Percentiles rank a stretch among this genome's conserved stretches.
Evolutionary conservation across 2,113 vertebrate genomes (phyloP).

Genomic region (Pyxicephalus adspersus): DNA sequence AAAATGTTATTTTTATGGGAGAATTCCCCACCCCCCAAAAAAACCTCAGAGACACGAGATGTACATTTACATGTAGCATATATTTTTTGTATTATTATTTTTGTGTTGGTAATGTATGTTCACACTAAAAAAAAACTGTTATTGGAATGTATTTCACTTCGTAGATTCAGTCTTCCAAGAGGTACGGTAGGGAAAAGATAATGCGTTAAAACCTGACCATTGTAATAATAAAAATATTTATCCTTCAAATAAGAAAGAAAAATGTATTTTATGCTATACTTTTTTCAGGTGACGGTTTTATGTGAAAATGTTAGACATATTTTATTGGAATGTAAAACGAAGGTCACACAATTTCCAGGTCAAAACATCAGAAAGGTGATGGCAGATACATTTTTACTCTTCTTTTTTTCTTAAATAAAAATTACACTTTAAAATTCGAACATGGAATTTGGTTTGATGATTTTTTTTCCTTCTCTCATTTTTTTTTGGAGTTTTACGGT

Average conservation of each 20-base stretch:
- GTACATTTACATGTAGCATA: constrained; percentile 34
- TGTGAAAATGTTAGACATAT: constrained; percentile 6
- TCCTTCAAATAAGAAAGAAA: background rate
- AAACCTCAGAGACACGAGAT: constrained; percentile 8
- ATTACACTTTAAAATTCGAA: no score
- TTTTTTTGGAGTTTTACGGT: background rate
- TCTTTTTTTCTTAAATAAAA: constrained; percentile 8
- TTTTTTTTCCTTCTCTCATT: constrained; percentile 5
- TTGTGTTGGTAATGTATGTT: constrained; percentile 20
- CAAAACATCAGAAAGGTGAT: background rate
- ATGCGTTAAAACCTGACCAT: background rate
- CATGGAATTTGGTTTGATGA: background rate
- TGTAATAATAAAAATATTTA: constrained; percentile 21
- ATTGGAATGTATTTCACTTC: constrained; percentile 2
- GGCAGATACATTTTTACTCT: constrained; percentile 3
- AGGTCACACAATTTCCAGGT: background rate
- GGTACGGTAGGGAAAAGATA: background rate
- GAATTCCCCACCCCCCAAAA: constrained; percentile 13
- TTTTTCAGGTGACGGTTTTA: constrained; percentile 11
- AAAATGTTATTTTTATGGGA: constrained; percentile 41
- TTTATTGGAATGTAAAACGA: constrained; percentile 7
- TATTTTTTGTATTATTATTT: constrained; percentile 34
- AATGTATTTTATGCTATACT: constrained; percentile 15
- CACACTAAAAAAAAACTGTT: background rate
- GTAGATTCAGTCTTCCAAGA: constrained; percentile 42